These are phyloP conservation scores for Lathamus discolor DNA, from an alignment of 2,113 vertebrate genomes.

Conservation along the genomic window DNA sequence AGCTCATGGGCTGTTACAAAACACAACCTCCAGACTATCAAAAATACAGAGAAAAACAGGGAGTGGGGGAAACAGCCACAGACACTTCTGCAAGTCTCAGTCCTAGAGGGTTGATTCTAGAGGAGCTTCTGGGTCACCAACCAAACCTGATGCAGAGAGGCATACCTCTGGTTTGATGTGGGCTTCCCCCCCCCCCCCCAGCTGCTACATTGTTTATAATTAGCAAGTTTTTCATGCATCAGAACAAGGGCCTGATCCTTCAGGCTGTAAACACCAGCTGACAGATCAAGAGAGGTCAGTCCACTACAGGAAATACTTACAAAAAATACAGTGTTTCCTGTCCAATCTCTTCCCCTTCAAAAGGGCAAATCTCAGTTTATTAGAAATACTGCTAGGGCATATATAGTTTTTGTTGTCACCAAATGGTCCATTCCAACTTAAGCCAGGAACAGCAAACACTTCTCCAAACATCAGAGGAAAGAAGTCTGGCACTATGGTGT, in stretches of 20 bases:
- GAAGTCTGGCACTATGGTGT: no score
- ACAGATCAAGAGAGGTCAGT: not conserved
- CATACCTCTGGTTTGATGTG: not conserved
- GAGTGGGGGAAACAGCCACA: not conserved
- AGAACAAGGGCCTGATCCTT: not conserved
- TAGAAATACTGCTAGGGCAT: not conserved
- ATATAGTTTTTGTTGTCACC: not conserved
- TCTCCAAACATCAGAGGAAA: not conserved
- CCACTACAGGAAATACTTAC: not conserved
- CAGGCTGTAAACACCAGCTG: not conserved
- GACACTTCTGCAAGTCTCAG: not conserved
- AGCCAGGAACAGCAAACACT: not conserved
- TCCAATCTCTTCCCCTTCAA: not conserved
- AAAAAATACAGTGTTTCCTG: accelerated
- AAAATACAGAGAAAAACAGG: not conserved
- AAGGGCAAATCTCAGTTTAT: not conserved
- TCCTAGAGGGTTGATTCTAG: not conserved
- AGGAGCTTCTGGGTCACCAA: not conserved
- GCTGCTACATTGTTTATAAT: not conserved
- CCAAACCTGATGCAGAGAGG: not conserved
- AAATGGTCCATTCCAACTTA: not conserved
- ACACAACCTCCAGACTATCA: not conserved
- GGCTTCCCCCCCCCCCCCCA: not conserved
- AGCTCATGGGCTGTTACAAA: not conserved
- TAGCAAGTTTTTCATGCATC: not conserved